Conservation (phyloP, 2,888 invertebrate genomes). For the Heteropelma amictum region DNA sequence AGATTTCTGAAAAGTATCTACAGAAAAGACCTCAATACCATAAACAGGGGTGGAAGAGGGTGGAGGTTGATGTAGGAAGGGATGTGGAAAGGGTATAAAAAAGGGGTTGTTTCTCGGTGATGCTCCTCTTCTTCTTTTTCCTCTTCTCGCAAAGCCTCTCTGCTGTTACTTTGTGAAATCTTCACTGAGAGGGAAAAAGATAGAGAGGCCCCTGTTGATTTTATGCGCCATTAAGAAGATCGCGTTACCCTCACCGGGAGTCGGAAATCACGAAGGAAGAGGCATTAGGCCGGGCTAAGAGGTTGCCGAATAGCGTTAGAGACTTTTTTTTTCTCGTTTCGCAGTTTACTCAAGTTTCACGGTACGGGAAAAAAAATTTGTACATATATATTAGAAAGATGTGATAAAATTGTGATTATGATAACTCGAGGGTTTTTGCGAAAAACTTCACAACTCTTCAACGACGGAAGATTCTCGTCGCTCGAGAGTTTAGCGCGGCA, state of each 20-base stretch:
- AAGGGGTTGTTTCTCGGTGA: conserved; percentile 26
- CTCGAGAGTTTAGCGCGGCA: neutral
- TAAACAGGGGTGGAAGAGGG: neutral
- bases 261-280: conserved; percentile 68
- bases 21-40: conserved; percentile 3
- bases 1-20: conserved; percentile 3
- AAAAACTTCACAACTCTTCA: neutral
- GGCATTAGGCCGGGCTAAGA: conserved; percentile 62
- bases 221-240: conserved; percentile 74
- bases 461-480: neutral
- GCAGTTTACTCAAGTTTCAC: conserved; percentile 7
- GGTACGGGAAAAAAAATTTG: neutral
- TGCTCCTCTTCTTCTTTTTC: conserved; percentile 7
- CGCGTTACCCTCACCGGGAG: conserved; percentile 69
- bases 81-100: conserved; percentile 18
- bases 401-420: conserved; percentile 17
- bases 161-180: conserved; percentile 29
- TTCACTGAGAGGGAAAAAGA: neutral
- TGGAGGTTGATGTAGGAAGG: conserved; percentile 28
- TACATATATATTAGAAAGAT: neutral
- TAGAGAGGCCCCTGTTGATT: conserved; percentile 63
- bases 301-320: conserved; percentile 22
- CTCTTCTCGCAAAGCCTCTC: conserved; percentile 12
- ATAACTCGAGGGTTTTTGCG: neutral
- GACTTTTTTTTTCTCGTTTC: conserved; percentile 34